Percentiles rank a stretch among this genome's conserved stretches.
Evolutionary conservation across 2,113 vertebrate species (phyloP).

Genomic region (Poecilia latipinna): DNA sequence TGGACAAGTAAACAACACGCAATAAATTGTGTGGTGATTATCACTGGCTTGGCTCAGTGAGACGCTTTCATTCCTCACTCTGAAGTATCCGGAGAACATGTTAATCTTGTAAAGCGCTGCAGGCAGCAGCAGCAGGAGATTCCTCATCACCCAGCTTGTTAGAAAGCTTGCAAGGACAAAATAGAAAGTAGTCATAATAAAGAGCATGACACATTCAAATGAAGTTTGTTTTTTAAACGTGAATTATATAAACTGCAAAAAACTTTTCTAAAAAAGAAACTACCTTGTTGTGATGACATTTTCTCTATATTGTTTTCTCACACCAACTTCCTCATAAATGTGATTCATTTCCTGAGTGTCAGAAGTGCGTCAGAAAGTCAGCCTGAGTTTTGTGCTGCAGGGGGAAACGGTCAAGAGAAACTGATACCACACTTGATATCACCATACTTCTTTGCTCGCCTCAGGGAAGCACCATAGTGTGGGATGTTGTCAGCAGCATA

Average conservation of each 20-base stretch:
- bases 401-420: conserved; percentile 99
- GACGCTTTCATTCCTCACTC: not conserved
- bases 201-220: conserved; percentile 12
- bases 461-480: conserved; percentile 98
- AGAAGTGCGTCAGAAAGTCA: not conserved
- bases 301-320: not conserved
- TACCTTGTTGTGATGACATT: not conserved
- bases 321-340: too few species aligned
- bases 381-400: conserved; percentile 59
- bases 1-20: not conserved
- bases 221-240: conserved; percentile 30
- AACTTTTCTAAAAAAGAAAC: conserved; percentile 8
- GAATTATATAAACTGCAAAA: conserved; percentile 4
- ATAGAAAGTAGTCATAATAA: not conserved
- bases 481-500: conserved; percentile 93
- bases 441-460: conserved; percentile 92
- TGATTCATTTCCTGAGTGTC: not conserved
- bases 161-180: not conserved
- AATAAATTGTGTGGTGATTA: conserved; percentile 1
- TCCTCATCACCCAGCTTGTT: not conserved
- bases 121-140: not conserved
- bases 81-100: not conserved
- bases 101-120: conserved; percentile 4
- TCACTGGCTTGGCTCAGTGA: not conserved
- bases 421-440: conserved; percentile 95